phyloP scores from a whole-genome alignment of 1,140 invertebrate genomes.

The Euura saliciscinereae region DNA sequence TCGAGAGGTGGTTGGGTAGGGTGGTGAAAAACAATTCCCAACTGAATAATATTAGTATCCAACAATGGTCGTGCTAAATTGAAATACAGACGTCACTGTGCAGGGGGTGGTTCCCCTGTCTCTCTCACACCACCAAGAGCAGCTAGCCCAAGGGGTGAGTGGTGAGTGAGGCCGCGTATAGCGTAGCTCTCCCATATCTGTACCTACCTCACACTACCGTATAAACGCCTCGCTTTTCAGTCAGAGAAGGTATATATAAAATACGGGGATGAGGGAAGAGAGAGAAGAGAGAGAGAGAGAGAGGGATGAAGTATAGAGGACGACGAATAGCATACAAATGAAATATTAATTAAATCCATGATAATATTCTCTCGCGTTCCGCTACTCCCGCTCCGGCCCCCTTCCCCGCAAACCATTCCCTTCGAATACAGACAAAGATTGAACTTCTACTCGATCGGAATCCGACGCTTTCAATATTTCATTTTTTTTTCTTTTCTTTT shows the following conservation, averaged over 20 bases:
- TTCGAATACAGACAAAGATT: background rate
- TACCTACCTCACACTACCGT: background rate
- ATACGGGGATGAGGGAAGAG: background rate
- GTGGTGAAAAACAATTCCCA: slow-evolving; percentile 55
- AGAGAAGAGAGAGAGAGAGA: background rate
- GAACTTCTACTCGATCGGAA: background rate
- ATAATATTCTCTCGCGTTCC: slow-evolving; percentile 34
- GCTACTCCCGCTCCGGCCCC: slow-evolving; percentile 3
- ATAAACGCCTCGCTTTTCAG: background rate
- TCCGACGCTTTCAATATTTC: background rate
- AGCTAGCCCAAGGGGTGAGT: background rate
- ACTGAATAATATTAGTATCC: slow-evolving; percentile 59
- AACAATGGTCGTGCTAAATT: slow-evolving; percentile 57
- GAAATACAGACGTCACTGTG: slow-evolving; percentile 47
- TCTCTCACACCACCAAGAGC: background rate
- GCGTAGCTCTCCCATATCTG: background rate
- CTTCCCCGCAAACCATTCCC: background rate
- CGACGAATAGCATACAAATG: slow-evolving; percentile 48
- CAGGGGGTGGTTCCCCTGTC: background rate
- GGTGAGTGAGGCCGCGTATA: background rate
- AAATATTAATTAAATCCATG: slow-evolving; percentile 52
- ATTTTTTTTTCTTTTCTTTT: no score
- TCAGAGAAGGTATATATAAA: background rate
- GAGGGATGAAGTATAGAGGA: slow-evolving; percentile 14
- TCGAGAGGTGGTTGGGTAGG: slow-evolving; percentile 21